These are phyloP conservation scores for Drosophila funebris DNA, from an alignment of 1,140 invertebrate genomes.

Conservation along the genomic window DNA sequence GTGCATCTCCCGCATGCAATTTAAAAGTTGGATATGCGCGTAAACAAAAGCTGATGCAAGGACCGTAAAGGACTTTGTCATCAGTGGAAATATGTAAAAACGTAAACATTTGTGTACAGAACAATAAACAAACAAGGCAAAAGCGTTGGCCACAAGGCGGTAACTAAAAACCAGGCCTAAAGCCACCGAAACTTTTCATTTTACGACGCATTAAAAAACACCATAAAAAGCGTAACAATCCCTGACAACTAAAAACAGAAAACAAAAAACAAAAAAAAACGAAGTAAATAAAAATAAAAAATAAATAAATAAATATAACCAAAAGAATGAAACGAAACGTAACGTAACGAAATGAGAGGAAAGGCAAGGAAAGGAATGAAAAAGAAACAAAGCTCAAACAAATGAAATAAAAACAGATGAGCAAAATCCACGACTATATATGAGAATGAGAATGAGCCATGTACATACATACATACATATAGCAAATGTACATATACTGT, in stretches of 20 bases:
- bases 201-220: conserved; percentile 72
- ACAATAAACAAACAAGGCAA: conserved; percentile 15
- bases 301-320: too few relatives aligned
- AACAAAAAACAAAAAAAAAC: conserved; percentile 13
- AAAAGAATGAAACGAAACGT: not conserved
- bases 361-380: not conserved
- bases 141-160: not conserved
- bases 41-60: too few relatives aligned
- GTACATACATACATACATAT: conserved; percentile 1
- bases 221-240: conserved; percentile 54
- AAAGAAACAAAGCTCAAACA: conserved; percentile 12
- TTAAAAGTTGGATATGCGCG: conserved; percentile 11
- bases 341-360: not conserved
- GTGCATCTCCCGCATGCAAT: conserved; percentile 12
- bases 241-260: conserved; percentile 31
- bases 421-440: not conserved
- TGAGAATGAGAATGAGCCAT: not conserved
- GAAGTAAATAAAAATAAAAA: too few relatives aligned
- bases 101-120: conserved; percentile 42
- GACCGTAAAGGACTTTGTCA: conserved; percentile 23
- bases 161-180: conserved; percentile 22
- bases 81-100: conserved; percentile 50
- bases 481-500: not conserved
- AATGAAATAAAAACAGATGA: conserved; percentile 21
- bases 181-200: conserved; percentile 57